Conservation (phyloP, 2,888 invertebrate species). For the Lissonota sp. region DNA sequence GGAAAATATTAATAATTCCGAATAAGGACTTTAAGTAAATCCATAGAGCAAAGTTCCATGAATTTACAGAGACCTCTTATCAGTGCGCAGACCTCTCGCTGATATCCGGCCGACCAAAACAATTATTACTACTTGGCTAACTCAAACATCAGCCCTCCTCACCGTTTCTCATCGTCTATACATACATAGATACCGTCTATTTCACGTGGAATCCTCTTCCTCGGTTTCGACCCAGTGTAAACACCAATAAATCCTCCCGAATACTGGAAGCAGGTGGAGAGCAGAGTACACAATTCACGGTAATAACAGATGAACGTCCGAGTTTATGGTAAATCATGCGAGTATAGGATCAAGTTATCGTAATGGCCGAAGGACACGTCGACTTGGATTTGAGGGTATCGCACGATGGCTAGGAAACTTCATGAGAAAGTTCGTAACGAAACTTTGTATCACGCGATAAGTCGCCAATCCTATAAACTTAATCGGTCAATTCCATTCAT, state of each 20-base stretch:
- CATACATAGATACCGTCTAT: slow-evolving; percentile 52
- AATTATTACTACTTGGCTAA: slow-evolving; percentile 76
- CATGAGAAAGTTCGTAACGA: slow-evolving; percentile 34
- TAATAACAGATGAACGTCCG: slow-evolving; percentile 38
- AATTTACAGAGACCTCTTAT: slow-evolving; percentile 29
- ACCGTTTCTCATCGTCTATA: slow-evolving; percentile 11
- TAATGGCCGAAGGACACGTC: slow-evolving; percentile 42
- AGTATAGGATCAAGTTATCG: slow-evolving; percentile 25
- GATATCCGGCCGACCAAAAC: slow-evolving; percentile 65
- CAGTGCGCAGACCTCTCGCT: slow-evolving; percentile 38
- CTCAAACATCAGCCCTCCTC: slow-evolving; percentile 68
- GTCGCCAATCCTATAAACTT: neutral
- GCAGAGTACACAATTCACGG: slow-evolving; percentile 41
- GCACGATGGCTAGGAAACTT: slow-evolving; percentile 13
- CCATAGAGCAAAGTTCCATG: neutral
- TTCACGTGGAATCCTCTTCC: slow-evolving; percentile 20
- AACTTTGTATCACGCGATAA: neutral
- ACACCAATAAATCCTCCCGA: slow-evolving; percentile 51
- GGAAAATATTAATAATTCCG: neutral
- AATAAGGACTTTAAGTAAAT: neutral
- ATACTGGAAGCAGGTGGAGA: slow-evolving; percentile 30
- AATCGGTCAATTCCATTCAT: neutral
- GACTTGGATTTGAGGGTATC: slow-evolving; percentile 15
- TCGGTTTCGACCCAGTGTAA: slow-evolving; percentile 49
- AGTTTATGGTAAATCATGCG: slow-evolving; percentile 49